Evolutionary conservation across 2,113 vertebrate species (phyloP), one percentile per base, ranked within the genome.

Genomic region (Chrysochloris asiatica): DNA sequence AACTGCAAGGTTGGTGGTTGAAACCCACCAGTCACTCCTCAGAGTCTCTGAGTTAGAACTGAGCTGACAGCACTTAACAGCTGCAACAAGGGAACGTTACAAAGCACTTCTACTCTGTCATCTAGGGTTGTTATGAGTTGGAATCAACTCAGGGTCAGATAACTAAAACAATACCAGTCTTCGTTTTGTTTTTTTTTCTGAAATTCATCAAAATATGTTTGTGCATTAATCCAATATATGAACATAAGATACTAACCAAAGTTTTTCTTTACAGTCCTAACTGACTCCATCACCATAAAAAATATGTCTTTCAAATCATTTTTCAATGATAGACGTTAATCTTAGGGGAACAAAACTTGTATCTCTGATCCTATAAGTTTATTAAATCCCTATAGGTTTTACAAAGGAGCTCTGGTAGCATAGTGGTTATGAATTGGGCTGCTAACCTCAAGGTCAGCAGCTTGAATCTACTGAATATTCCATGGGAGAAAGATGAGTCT

Each of bases 141-240:
- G 13, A n/a, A 65, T 33, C 24, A 12, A 65, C 14, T 36, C 1
- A 4, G 4, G 1, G 14, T 30, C 63, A n/a, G 16, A n/a, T 8
- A 13, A n/a, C n/a, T 36, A 14, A 3, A 65, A 36, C 63, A n/a
- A n/a, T n/a, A n/a, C n/a, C n/a, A 65, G 26, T 16, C n/a, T 17
- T 65, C 12, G 13, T 63, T 63, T 63, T 13, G 26, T 22, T 28
- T 26, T 47, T 73, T 83, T 88, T 95, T 61, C 61, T 79, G 75
- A 76, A 33, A 63, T 79, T 17, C 91, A 63, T 61, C 11, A 81
- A 87, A 75, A 81, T 89, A 81, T 67, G 47, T 89, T 82, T 43
- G 65, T 80, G 6, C 3, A n/a, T 73, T 81, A 24, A 59, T 38
- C n/a, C 76, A 26, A 19, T 83, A 52, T 63, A 65, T 89, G 45